Percentiles rank a stretch among this genome's conserved stretches.
Evolutionary conservation across 1,140 invertebrate species (phyloP).

Genomic region (Hetaerina americana): DNA sequence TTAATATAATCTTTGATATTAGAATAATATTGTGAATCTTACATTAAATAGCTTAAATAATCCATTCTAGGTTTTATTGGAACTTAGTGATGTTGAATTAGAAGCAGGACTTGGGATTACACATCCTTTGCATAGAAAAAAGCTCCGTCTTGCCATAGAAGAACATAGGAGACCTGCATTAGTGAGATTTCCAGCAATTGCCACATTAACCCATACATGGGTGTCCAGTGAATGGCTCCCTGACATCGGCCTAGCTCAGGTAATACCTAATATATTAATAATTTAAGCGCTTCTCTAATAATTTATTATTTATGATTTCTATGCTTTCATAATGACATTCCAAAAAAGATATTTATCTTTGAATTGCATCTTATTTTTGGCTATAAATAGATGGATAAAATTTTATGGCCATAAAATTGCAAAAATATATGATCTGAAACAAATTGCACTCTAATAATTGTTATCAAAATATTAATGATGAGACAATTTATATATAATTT

Average conservation of each 20-base stretch:
- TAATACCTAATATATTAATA: constrained; percentile 20
- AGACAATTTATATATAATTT: constrained; percentile 12
- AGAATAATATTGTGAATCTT: neutral
- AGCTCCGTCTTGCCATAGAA: constrained; percentile 84
- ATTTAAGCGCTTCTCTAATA: too few species aligned
- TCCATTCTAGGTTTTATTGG: constrained; percentile 60
- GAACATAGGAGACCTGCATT: constrained; percentile 73
- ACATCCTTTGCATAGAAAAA: constrained; percentile 85
- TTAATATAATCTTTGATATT: too few species aligned
- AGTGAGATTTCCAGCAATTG: constrained; percentile 74
- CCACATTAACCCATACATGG: constrained; percentile 78
- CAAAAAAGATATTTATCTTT: too few species aligned
- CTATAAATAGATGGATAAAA: too few species aligned
- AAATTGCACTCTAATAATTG: neutral
- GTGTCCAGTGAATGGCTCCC: constrained; percentile 84
- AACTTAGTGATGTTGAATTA: constrained; percentile 75
- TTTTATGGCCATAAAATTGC: neutral
- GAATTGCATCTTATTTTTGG: too few species aligned
- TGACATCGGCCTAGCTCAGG: constrained; percentile 72
- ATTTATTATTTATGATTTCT: too few species aligned
- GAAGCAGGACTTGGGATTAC: constrained; percentile 74
- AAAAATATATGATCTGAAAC: neutral
- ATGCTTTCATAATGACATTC: too few species aligned
- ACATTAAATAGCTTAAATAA: neutral
- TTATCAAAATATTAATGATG: neutral